phyloP scores from a whole-genome alignment of 2,888 invertebrate genomes.

The Dinocampus coccinellae region DNA sequence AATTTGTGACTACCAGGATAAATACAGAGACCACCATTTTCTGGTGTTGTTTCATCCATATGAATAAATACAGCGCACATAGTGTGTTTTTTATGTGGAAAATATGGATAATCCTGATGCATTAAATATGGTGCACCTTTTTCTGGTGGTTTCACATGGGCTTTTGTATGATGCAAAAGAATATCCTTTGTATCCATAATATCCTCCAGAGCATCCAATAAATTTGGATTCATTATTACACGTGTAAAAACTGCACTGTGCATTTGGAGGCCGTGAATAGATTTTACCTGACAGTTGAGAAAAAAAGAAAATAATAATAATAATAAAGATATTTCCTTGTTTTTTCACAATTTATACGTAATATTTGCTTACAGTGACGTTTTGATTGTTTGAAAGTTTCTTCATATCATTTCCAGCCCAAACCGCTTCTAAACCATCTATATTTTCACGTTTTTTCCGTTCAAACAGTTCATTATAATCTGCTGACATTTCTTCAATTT shows the following conservation, averaged over 20 bases:
- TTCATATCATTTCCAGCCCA: conserved; percentile 73
- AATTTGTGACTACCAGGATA: conserved; percentile 75
- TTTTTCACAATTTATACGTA: not conserved
- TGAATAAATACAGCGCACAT: conserved; percentile 75
- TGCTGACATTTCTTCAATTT: conserved; percentile 69
- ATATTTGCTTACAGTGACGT: conserved; percentile 57
- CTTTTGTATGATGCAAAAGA: conserved; percentile 75
- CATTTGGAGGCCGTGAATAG: conserved; percentile 75
- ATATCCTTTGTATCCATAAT: conserved; percentile 73
- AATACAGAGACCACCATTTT: conserved; percentile 74
- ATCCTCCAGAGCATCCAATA: conserved; percentile 73
- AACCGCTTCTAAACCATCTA: conserved; percentile 71
- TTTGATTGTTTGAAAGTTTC: conserved; percentile 56
- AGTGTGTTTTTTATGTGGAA: conserved; percentile 73
- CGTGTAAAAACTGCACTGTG: conserved; percentile 72
- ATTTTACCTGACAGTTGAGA: conserved; percentile 70
- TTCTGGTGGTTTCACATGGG: conserved; percentile 74
- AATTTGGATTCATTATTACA: conserved; percentile 69
- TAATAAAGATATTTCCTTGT: conserved; percentile 7
- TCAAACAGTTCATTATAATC: conserved; percentile 72
- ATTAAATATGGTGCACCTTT: conserved; percentile 75
- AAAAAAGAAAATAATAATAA: conserved; percentile 13
- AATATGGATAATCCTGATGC: conserved; percentile 76
- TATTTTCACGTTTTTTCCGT: conserved; percentile 68
- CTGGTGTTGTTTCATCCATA: conserved; percentile 72